Evolutionary conservation across 2,888 invertebrate species (phyloP).

Genomic region (Hydrotaea diabolus): DNA sequence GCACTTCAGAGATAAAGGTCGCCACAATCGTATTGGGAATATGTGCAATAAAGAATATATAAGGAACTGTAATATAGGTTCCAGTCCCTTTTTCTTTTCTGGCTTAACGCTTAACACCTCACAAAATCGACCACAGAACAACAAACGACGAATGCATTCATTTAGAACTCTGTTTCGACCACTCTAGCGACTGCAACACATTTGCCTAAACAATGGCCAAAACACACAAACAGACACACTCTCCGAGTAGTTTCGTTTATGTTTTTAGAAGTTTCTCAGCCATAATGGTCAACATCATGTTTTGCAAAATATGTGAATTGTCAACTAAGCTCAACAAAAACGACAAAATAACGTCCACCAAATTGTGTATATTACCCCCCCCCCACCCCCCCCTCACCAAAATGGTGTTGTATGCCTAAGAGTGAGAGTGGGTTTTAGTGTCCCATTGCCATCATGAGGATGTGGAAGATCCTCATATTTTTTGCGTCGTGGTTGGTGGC

Average conservation of each 20-base stretch:
- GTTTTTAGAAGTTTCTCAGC: conserved; percentile 30
- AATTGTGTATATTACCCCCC: too few species aligned
- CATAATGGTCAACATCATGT: conserved; percentile 75
- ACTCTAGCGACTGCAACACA: neutral
- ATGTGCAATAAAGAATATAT: too few species aligned
- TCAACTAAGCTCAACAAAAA: conserved; percentile 71
- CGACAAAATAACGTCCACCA: neutral
- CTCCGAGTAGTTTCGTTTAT: conserved; percentile 5
- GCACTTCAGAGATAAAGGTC: too few species aligned
- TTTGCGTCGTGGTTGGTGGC: neutral
- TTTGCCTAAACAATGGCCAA: conserved; percentile 4
- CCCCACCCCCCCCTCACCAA: too few species aligned
- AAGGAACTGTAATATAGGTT: too few species aligned
- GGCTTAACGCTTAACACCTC: too few species aligned
- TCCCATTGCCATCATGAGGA: neutral
- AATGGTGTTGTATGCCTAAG: too few species aligned
- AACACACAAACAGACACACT: too few species aligned
- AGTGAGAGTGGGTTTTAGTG: too few species aligned
- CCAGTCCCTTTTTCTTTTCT: too few species aligned
- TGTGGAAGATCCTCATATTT: neutral
- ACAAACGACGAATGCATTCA: neutral
- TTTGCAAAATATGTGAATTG: conserved; percentile 77
- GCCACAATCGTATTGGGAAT: too few species aligned
- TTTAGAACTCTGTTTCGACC: neutral
- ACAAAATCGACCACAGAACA: too few species aligned